Conservation (phyloP, 2,888 invertebrate species). For the Meloe dianella region DNA sequence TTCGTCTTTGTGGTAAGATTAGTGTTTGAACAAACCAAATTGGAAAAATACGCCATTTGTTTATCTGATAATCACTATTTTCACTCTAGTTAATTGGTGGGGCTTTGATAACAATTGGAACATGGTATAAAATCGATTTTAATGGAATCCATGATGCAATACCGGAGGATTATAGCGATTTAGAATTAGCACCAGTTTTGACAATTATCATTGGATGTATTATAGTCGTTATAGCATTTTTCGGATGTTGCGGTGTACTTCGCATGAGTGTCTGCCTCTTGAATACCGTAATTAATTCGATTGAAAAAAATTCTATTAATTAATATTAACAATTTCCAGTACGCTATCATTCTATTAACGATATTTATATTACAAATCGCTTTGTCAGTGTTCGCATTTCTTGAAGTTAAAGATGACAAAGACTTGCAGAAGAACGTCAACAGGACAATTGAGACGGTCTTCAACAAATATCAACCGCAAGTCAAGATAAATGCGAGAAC, state of each 20-base stretch:
- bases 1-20: conserved; percentile 30
- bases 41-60: background rate
- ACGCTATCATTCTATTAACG: background rate
- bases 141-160: conserved; percentile 19
- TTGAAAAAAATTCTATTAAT: background rate
- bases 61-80: background rate
- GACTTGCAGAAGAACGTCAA: conserved; percentile 49
- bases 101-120: conserved; percentile 24
- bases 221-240: background rate
- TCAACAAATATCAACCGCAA: conserved; percentile 56
- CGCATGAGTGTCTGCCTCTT: conserved; percentile 24
- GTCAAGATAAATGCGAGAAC: conserved; percentile 38
- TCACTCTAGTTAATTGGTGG: conserved; percentile 20
- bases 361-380: conserved; percentile 5
- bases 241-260: conserved; percentile 10
- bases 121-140: conserved; percentile 17
- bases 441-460: conserved; percentile 49
- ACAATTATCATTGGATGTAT: conserved; percentile 19
- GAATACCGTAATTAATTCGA: background rate
- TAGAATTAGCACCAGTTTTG: conserved; percentile 23
- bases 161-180: conserved; percentile 17
- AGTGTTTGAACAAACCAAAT: background rate
- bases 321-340: background rate
- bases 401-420: conserved; percentile 64
- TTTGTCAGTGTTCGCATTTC: conserved; percentile 65